A percentile compares a stretch with the other conserved stretches of the same genome.
Conservation (phyloP, 2,113 vertebrate species). For the Rhinolophus sinicus region DNA sequence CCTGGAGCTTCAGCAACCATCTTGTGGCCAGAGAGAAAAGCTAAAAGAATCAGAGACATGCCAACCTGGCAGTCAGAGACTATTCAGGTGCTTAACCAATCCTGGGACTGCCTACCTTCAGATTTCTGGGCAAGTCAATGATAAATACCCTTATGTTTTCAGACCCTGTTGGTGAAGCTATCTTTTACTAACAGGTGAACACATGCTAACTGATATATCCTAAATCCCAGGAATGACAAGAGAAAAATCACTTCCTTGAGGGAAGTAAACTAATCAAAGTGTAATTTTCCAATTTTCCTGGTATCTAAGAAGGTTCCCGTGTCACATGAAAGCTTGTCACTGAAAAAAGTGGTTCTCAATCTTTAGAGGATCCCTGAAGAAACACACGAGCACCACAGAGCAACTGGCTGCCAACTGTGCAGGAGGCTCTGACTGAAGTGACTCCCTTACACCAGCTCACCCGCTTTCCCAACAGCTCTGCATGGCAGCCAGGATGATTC, state of each 20-base stretch:
- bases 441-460: background rate
- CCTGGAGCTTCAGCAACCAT: conserved; percentile 24
- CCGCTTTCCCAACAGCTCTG: background rate
- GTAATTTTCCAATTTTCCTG: background rate
- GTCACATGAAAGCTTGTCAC: background rate
- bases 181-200: background rate
- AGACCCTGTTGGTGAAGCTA: background rate
- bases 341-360: background rate
- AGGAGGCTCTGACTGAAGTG: background rate
- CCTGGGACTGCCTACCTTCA: background rate
- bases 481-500: too few relatives aligned
- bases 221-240: conserved; percentile 19
- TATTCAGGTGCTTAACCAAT: background rate
- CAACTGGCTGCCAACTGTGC: accelerated
- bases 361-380: background rate
- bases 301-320: background rate
- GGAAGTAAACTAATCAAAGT: background rate
- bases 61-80: background rate
- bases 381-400: background rate
- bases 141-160: background rate
- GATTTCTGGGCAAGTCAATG: background rate
- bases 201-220: background rate
- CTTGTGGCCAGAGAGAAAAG: conserved; percentile 25
- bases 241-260: conserved; percentile 52
- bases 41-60: background rate